These are phyloP conservation scores for Pocota personata DNA, from an alignment of 2,888 invertebrate genomes.

Conservation along the genomic window DNA sequence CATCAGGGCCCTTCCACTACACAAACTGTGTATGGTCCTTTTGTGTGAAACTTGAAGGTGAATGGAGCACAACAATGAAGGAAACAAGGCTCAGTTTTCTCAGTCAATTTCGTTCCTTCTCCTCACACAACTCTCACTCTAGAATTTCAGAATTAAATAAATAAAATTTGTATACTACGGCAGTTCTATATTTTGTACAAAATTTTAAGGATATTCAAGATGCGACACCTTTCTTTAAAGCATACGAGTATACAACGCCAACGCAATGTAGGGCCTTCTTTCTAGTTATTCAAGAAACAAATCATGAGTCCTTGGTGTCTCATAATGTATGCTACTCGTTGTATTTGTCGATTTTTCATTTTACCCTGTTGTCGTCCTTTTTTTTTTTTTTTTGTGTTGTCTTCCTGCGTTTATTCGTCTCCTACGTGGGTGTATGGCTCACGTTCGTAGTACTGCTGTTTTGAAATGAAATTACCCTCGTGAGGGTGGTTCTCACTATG, in stretches of 20 bases:
- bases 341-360: conserved; percentile 60
- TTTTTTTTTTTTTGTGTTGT: neutral
- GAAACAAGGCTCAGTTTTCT: neutral
- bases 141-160: conserved; percentile 28
- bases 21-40: neutral
- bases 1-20: neutral
- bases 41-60: neutral
- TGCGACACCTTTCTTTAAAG: neutral
- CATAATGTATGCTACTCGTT: conserved; percentile 55
- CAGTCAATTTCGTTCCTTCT: neutral
- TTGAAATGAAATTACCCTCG: conserved; percentile 52
- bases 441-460: conserved; percentile 31
- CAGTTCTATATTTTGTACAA: conserved; percentile 7
- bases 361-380: neutral
- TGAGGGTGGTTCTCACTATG: conserved; percentile 39
- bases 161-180: conserved; percentile 11
- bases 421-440: conserved; percentile 13
- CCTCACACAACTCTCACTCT: too few relatives aligned
- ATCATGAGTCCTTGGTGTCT: conserved; percentile 29
- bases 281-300: conserved; percentile 6
- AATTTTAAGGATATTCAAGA: conserved; percentile 20
- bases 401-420: neutral
- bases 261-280: neutral
- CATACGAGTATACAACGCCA: neutral
- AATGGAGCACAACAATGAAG: neutral